Conservation (phyloP, 1,140 invertebrate species). For the Bombus soroeensis region DNA sequence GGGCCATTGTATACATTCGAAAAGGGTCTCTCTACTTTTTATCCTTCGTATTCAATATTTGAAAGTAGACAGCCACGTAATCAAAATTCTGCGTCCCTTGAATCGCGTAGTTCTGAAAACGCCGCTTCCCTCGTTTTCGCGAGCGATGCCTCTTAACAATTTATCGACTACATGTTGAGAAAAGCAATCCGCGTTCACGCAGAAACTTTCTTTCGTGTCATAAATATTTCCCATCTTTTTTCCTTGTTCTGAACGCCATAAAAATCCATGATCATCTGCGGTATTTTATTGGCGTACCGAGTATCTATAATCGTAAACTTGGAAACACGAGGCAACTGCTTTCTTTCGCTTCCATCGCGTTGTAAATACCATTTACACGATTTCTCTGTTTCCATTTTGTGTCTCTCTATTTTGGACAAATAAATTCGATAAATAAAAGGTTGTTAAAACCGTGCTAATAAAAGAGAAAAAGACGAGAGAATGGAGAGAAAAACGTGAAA, state of each 20-base stretch:
- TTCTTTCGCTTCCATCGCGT: conserved; percentile 6
- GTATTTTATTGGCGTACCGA: neutral
- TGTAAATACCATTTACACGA: conserved; percentile 53
- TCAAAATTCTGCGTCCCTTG: neutral
- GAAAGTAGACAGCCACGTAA: neutral
- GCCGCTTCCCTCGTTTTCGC: neutral
- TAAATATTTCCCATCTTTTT: neutral
- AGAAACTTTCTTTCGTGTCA: neutral
- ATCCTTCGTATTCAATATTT: neutral
- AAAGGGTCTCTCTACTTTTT: neutral
- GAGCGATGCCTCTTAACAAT: neutral
- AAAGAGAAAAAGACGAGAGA: neutral
- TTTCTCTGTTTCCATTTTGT: conserved; percentile 38
- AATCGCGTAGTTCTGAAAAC: neutral
- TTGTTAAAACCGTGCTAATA: neutral
- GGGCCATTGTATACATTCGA: too few species aligned
- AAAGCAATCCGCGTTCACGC: neutral
- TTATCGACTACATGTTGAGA: neutral
- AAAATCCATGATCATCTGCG: neutral
- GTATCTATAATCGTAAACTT: conserved; percentile 6
- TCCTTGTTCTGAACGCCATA: neutral
- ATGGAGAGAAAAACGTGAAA: neutral
- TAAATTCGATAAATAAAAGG: neutral
- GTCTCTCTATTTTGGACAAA: conserved; percentile 26
- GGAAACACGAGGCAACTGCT: conserved; percentile 24